Conservation (phyloP, 2,888 invertebrate genomes). For the Brachypalpus laphriformis region DNA sequence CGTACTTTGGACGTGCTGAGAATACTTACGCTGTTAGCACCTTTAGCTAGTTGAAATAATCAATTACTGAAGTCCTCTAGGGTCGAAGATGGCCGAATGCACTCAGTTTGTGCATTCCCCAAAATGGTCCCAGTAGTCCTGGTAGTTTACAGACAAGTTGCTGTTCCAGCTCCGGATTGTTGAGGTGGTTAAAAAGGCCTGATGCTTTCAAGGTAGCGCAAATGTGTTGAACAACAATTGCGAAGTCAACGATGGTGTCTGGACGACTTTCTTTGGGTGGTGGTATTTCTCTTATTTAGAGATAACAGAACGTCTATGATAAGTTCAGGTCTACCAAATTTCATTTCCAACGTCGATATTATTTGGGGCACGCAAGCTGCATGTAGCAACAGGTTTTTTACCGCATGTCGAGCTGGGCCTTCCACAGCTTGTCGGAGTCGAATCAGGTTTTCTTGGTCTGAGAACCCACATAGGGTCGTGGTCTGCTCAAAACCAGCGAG, state of each 20-base stretch:
- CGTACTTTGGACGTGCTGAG: background rate
- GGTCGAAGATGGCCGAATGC: too few species aligned
- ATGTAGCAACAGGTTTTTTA: slow-evolving; percentile 39
- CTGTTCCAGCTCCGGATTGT: slow-evolving; percentile 46
- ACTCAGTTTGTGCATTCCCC: background rate
- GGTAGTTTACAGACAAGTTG: background rate
- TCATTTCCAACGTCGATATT: slow-evolving; percentile 42
- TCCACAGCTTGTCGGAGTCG: background rate
- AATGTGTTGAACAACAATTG: slow-evolving; percentile 61
- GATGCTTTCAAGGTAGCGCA: slow-evolving; percentile 60
- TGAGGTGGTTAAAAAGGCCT: slow-evolving; percentile 42
- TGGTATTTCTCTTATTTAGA: background rate
- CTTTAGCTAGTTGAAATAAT: too few species aligned
- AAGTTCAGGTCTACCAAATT: slow-evolving; percentile 29
- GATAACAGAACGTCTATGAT: slow-evolving; percentile 44
- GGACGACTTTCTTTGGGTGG: slow-evolving; percentile 19
- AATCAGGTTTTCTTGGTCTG: background rate
- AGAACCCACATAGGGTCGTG: background rate
- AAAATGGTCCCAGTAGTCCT: background rate
- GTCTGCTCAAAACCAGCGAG: background rate
- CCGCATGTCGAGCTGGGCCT: background rate
- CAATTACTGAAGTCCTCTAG: background rate
- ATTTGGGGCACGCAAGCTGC: slow-evolving; percentile 35
- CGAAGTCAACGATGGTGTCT: slow-evolving; percentile 45
- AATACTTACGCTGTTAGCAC: background rate